phyloP scores from a whole-genome alignment of 2,113 vertebrate species.

The Gracilinanus agilis region DNA sequence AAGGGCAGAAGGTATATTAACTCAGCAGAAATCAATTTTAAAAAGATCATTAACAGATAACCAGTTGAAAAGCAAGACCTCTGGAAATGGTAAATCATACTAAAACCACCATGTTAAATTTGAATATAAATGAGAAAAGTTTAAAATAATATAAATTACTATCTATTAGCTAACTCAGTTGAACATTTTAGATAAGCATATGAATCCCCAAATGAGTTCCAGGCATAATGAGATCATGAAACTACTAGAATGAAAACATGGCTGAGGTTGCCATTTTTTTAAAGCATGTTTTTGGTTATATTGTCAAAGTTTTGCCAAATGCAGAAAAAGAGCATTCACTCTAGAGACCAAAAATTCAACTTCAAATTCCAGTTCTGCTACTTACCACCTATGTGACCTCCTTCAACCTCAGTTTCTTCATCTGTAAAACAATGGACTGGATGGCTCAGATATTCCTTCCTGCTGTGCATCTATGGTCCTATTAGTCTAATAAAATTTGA shows the following conservation, averaged over 20 bases:
- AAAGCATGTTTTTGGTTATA: background rate
- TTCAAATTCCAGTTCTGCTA: background rate
- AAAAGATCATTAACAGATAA: background rate
- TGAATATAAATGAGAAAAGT: background rate
- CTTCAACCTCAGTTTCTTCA: background rate
- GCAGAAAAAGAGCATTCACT: background rate
- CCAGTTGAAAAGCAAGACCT: background rate
- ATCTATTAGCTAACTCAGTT: background rate
- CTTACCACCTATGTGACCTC: background rate
- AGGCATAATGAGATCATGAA: background rate
- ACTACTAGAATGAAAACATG: conserved; percentile 36
- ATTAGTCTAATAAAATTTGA: background rate
- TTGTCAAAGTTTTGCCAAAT: background rate
- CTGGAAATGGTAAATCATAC: background rate
- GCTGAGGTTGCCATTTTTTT: conserved; percentile 35
- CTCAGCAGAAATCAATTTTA: background rate
- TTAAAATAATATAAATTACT: background rate
- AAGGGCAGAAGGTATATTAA: background rate
- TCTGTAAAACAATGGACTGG: background rate
- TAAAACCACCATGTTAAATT: background rate
- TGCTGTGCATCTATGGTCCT: background rate
- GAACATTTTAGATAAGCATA: background rate
- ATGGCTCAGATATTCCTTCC: background rate
- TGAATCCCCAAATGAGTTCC: background rate
- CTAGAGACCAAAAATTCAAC: background rate